Percentiles rank a stretch among this genome's conserved stretches.
These are phyloP conservation scores for Polyommatus icarus DNA, from an alignment of 2,888 invertebrate genomes.

Conservation along the genomic window DNA sequence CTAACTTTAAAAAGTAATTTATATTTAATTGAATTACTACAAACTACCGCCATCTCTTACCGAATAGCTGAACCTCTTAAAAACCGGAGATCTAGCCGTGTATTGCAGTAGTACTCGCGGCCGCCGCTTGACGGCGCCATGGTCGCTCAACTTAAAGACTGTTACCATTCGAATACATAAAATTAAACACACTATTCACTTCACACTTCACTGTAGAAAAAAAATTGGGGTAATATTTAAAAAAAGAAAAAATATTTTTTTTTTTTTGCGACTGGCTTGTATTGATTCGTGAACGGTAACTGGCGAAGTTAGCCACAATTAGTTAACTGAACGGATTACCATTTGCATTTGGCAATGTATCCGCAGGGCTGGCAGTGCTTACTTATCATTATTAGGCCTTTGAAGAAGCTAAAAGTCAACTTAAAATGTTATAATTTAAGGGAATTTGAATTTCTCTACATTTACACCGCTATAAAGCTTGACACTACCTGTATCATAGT, in stretches of 20 bases:
- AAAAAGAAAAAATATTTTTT: too few species aligned
- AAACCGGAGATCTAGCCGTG: constrained; percentile 58
- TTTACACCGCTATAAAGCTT: too few species aligned
- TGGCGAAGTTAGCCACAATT: constrained; percentile 71
- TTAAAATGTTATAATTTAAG: not conserved
- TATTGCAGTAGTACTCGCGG: constrained; percentile 75
- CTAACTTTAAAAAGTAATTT: too few species aligned
- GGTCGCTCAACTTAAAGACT: constrained; percentile 82
- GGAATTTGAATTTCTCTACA: not conserved
- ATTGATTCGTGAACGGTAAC: constrained; percentile 60
- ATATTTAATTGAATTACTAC: too few species aligned
- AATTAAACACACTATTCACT: constrained; percentile 43
- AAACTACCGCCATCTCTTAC: constrained; percentile 70
- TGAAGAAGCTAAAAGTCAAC: not conserved
- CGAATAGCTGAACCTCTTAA: constrained; percentile 64
- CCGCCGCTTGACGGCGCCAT: constrained; percentile 81
- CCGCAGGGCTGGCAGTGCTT: constrained; percentile 45
- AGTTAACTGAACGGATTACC: constrained; percentile 69
- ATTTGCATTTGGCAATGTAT: constrained; percentile 74
- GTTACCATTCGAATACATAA: constrained; percentile 83
- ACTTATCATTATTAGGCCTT: not conserved
- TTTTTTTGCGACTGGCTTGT: constrained; percentile 48
- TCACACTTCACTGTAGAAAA: constrained; percentile 21
- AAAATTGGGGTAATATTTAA: not conserved
- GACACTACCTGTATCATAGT: too few species aligned